phyloP scores from a whole-genome alignment of 2,113 vertebrate genomes.

The Aythya baeri region DNA sequence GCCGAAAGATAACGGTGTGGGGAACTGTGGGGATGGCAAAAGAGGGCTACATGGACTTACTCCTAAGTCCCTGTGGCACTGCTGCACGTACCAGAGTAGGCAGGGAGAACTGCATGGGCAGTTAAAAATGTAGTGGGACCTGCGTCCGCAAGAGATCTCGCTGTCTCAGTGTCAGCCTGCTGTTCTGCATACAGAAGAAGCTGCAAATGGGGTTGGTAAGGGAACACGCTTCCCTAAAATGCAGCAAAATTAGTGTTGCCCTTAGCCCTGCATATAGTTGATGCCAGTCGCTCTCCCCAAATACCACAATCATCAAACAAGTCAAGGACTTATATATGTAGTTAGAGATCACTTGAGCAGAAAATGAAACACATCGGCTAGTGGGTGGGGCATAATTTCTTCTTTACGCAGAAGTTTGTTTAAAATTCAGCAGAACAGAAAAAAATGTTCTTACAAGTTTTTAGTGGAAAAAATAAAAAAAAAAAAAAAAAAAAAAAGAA shows the following conservation, averaged over 20 bases:
- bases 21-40: neutral
- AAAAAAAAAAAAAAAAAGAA: conserved; percentile 24
- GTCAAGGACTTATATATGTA: neutral
- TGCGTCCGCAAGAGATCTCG: neutral
- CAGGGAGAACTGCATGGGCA: neutral
- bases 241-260: neutral
- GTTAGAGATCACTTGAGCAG: neutral
- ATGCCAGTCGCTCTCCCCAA: neutral
- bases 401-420: neutral
- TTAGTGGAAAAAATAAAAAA: neutral
- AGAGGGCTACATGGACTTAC: neutral
- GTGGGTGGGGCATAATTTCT: neutral
- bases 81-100: neutral
- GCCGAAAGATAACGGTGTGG: neutral
- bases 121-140: neutral
- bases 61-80: neutral
- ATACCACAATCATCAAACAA: neutral
- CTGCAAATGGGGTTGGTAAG: neutral
- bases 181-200: neutral
- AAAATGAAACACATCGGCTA: neutral
- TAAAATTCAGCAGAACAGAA: neutral
- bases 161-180: neutral
- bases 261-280: neutral
- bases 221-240: neutral
- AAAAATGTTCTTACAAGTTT: neutral